phyloP scores from a whole-genome alignment of 2,113 vertebrate species.

The Tragelaphus buxtoni region DNA sequence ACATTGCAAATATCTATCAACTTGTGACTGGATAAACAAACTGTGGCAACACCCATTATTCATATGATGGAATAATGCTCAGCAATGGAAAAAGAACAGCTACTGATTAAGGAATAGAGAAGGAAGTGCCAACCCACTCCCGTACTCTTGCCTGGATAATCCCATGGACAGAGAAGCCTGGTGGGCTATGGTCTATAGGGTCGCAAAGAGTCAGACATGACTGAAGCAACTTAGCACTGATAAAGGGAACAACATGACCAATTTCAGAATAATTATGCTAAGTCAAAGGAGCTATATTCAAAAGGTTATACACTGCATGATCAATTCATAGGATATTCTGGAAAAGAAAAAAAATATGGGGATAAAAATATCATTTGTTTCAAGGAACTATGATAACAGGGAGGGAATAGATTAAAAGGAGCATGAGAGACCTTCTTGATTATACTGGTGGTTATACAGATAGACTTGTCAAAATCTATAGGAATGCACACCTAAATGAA shows the following conservation, averaged over 20 bases:
- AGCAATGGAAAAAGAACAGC: background rate
- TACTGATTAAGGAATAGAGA: background rate
- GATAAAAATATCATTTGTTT: background rate
- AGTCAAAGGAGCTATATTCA: background rate
- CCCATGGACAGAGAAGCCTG: background rate
- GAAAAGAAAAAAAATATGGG: background rate
- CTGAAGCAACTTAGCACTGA: background rate
- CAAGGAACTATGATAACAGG: background rate
- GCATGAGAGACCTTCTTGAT: background rate
- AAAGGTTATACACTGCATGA: background rate
- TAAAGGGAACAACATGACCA: background rate
- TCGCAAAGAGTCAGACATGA: background rate
- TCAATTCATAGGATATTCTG: background rate
- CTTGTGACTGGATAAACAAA: background rate
- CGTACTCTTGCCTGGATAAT: background rate
- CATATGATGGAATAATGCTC: background rate
- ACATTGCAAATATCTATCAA: background rate
- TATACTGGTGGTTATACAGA: background rate
- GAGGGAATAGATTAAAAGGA: background rate
- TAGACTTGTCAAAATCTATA: background rate
- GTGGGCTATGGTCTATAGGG: background rate
- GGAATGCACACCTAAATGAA: background rate
- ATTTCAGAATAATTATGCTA: background rate
- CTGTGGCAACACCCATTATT: background rate
- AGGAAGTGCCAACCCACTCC: background rate